Evolutionary conservation across 2,888 invertebrate species (phyloP), one percentile per base, ranked within the genome.

Genomic region (Lycaena phlaeas): DNA sequence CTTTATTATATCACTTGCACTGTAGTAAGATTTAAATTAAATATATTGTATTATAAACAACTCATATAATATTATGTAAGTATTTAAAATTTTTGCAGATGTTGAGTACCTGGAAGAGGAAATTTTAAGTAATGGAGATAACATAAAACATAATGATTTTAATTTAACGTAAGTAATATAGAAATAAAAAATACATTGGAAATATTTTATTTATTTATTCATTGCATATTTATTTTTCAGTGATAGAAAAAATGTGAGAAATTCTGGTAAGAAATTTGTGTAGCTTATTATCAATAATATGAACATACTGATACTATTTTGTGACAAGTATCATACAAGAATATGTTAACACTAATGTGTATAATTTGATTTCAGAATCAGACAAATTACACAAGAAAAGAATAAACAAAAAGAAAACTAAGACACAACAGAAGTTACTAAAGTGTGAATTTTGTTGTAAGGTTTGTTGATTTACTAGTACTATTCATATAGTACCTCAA

Each of bases 51-150:
- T n/a, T n/a, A n/a, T n/a, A n/a, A n/a, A n/a, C n/a, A n/a, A n/a
- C n/a, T n/a, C n/a, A n/a, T n/a, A n/a, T n/a, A n/a, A n/a, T n/a
- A 11, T 18, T 18, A 4, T 18, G 18, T 18, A 5, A 4, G 5
- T 5, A 5, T 18, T 18, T 18, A 18, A 18, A 36, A 4, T 25
- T 36, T 22, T 61, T 54, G 18, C 59, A 65, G 68, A 57, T 45
- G 43, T 58, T 34, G 57, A 68, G 46, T 64, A 64, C 48, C 56
- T 70, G 42, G 67, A 73, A 44, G 59, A 66, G 44, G 59, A 61
- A 38, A 17, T 48, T 59, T 29, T 50, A 37, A 28, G 36, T 38
- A 51, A 57, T 39, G 42, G 53, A 30, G 56, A 56, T n/a, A 40
- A 46, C 57, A 14, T 44, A 39, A 37, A 30, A 36, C 3, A 46